Conservation (phyloP, 2,113 vertebrate species). For the Hippocampus abdominalis region DNA sequence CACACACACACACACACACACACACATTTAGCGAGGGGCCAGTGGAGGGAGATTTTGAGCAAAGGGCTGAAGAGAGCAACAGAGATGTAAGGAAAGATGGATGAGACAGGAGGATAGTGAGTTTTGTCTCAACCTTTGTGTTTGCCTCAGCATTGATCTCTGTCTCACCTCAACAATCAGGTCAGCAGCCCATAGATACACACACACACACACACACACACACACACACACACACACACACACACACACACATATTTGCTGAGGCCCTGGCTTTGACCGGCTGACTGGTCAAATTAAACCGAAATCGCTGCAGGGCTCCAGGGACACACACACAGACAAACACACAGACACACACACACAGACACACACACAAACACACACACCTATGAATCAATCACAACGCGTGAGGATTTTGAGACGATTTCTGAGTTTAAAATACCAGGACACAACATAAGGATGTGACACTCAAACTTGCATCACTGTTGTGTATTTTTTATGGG, state of each 20-base stretch:
- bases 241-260: slow-evolving; percentile 40
- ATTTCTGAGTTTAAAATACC: slow-evolving; percentile 9
- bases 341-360: slow-evolving; percentile 19
- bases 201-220: slow-evolving; percentile 25
- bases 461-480: neutral
- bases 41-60: neutral
- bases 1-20: slow-evolving; percentile 13
- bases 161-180: slow-evolving; percentile 50
- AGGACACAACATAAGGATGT: neutral
- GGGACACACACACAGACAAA: slow-evolving; percentile 23
- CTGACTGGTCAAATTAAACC: slow-evolving; percentile 73
- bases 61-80: neutral
- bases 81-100: slow-evolving; percentile 4
- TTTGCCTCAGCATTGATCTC: slow-evolving; percentile 67
- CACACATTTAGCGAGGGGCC: slow-evolving; percentile 12
- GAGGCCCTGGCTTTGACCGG: slow-evolving; percentile 54
- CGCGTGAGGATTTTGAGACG: slow-evolving; percentile 17
- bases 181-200: slow-evolving; percentile 35
- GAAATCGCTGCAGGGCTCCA: slow-evolving; percentile 54
- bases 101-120: slow-evolving; percentile 29
- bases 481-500: neutral
- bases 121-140: slow-evolving; percentile 50
- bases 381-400: slow-evolving; percentile 1
- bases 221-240: slow-evolving; percentile 17
- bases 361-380: slow-evolving; percentile 19